phyloP scores from a whole-genome alignment of 1,140 invertebrate species.

The Eupristina koningsbergeri region DNA sequence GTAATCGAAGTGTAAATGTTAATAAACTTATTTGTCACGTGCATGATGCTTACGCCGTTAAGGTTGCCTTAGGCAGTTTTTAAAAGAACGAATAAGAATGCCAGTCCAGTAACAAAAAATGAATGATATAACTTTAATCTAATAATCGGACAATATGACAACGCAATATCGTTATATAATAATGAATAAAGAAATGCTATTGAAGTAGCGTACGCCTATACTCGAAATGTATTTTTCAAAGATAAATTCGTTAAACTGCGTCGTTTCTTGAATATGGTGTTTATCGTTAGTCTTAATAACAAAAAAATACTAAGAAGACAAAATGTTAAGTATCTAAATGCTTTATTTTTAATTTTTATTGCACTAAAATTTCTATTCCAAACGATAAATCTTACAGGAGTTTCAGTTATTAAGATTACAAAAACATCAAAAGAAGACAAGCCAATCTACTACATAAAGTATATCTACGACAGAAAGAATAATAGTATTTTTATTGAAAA shows the following conservation, averaged over 20 bases:
- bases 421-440: constrained; percentile 19
- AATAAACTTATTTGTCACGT: constrained; percentile 47
- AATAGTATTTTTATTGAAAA: constrained; percentile 49
- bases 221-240: constrained; percentile 57
- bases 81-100: constrained; percentile 58
- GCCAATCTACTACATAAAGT: constrained; percentile 50
- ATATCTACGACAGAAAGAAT: constrained; percentile 37
- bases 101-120: constrained; percentile 57
- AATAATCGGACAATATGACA: constrained; percentile 54
- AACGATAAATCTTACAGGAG: not conserved
- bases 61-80: constrained; percentile 63
- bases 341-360: not conserved
- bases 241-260: constrained; percentile 31
- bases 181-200: constrained; percentile 45
- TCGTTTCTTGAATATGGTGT: constrained; percentile 19
- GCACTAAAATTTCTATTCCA: constrained; percentile 1
- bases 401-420: not conserved
- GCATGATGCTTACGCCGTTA: constrained; percentile 47
- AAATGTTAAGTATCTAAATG: not conserved
- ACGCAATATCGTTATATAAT: constrained; percentile 54
- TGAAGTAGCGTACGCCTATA: constrained; percentile 51
- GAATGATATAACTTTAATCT: constrained; percentile 32
- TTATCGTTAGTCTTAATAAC: constrained; percentile 7
- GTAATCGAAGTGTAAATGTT: not conserved
- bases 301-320: constrained; percentile 14